These are phyloP conservation scores for Formica aserva DNA, from an alignment of 2,888 invertebrate species.

Conservation along the genomic window DNA sequence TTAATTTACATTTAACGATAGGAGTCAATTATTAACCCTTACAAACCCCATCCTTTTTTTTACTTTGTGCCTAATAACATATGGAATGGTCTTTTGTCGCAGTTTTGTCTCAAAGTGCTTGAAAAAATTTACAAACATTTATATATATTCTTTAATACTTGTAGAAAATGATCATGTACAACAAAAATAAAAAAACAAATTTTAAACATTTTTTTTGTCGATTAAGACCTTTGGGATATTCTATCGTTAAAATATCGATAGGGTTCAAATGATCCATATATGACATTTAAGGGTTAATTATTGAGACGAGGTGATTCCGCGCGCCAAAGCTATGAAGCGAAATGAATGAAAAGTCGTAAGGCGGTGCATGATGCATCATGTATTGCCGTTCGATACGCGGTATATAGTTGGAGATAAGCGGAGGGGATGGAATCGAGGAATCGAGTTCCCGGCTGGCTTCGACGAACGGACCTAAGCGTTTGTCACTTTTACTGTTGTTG, in stretches of 20 bases:
- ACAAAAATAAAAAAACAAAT: too few relatives aligned
- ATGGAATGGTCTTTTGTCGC: too few relatives aligned
- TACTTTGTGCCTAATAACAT: too few relatives aligned
- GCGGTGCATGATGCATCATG: slow-evolving; percentile 6
- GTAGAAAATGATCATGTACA: too few relatives aligned
- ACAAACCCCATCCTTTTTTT: too few relatives aligned
- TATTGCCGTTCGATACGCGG: neutral
- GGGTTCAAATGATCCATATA: too few relatives aligned
- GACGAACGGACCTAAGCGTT: slow-evolving; percentile 67
- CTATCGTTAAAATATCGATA: too few relatives aligned
- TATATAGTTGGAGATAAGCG: slow-evolving; percentile 31
- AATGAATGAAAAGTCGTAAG: slow-evolving; percentile 12
- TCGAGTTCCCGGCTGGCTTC: slow-evolving; percentile 68
- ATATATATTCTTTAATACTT: too few relatives aligned
- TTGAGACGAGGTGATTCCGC: neutral
- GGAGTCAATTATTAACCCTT: neutral
- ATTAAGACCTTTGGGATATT: too few relatives aligned
- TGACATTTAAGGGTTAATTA: neutral
- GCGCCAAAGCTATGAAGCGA: neutral
- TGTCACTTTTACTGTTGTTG: slow-evolving; percentile 84
- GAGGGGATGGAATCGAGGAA: slow-evolving; percentile 64
- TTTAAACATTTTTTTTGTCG: too few relatives aligned
- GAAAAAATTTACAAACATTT: too few relatives aligned
- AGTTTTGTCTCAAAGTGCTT: too few relatives aligned
- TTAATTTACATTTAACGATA: neutral